A percentile compares a stretch with the other conserved stretches of the same genome.
Evolutionary conservation across 2,113 vertebrate species (phyloP).

Genomic region (Microcebus tavaratra): DNA sequence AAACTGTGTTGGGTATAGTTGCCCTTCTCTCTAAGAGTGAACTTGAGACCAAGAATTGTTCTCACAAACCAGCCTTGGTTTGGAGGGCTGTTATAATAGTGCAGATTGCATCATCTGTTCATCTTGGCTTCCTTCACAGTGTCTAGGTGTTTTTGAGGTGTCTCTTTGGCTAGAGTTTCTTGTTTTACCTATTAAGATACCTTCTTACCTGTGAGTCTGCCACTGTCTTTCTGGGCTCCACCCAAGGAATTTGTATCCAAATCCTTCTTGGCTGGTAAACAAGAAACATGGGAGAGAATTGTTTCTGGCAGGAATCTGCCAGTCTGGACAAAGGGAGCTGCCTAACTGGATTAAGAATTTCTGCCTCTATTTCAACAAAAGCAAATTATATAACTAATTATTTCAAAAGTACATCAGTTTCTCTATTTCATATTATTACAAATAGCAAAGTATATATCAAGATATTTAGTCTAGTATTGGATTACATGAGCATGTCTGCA

Average conservation of each 20-base stretch:
- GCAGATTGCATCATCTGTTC: background rate
- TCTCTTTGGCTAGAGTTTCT: constrained; percentile 15
- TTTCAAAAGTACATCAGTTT: background rate
- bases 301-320: background rate
- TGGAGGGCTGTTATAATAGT: background rate
- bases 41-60: background rate
- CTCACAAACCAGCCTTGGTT: background rate
- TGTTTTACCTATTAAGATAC: constrained; percentile 23
- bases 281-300: background rate
- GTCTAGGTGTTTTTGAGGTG: background rate
- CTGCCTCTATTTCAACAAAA: background rate
- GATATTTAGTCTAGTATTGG: background rate
- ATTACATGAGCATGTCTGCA: background rate
- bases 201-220: background rate
- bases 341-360: background rate
- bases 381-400: background rate
- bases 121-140: background rate
- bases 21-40: background rate
- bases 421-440: background rate
- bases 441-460: background rate
- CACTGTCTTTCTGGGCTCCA: background rate
- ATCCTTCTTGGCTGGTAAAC: background rate
- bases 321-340: background rate
- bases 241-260: background rate
- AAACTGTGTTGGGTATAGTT: background rate